phyloP scores from a whole-genome alignment of 1,140 invertebrate genomes.

The Trichonephila clavipes region DNA sequence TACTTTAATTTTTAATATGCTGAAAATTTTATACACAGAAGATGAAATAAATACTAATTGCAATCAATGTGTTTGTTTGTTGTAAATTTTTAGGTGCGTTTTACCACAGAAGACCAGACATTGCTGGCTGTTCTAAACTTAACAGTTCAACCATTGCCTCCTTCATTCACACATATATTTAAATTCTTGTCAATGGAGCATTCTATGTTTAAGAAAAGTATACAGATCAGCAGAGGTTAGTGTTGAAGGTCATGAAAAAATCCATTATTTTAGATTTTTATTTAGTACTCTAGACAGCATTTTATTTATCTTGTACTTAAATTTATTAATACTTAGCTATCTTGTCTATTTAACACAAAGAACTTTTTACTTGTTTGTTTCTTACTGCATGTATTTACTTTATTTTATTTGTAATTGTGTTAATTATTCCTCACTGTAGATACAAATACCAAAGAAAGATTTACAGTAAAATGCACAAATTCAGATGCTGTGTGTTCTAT shows the following conservation, averaged over 20 bases:
- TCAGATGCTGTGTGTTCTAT: slow-evolving; percentile 37
- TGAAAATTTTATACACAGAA: no score
- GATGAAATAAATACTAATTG: no score
- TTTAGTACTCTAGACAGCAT: not conserved
- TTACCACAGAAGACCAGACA: slow-evolving; percentile 65
- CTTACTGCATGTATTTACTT: not conserved
- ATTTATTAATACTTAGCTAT: no score
- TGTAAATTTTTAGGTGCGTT: slow-evolving; percentile 59
- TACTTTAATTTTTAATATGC: no score
- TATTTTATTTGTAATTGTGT: not conserved
- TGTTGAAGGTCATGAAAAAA: not conserved
- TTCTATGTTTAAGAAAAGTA: slow-evolving; percentile 68
- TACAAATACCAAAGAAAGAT: not conserved
- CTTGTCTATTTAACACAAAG: no score
- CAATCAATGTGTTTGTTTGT: no score
- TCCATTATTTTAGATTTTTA: not conserved
- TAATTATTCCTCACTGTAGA: not conserved
- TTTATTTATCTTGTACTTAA: not conserved
- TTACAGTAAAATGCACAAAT: slow-evolving; percentile 30
- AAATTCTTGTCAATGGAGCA: slow-evolving; percentile 70
- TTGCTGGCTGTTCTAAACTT: slow-evolving; percentile 60
- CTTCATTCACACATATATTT: slow-evolving; percentile 62
- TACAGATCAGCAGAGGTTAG: slow-evolving; percentile 42
- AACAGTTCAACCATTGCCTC: slow-evolving; percentile 72
- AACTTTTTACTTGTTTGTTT: no score